Conservation (phyloP, 2,797 vertebrate species). For the Esox masquinongy region DNA sequence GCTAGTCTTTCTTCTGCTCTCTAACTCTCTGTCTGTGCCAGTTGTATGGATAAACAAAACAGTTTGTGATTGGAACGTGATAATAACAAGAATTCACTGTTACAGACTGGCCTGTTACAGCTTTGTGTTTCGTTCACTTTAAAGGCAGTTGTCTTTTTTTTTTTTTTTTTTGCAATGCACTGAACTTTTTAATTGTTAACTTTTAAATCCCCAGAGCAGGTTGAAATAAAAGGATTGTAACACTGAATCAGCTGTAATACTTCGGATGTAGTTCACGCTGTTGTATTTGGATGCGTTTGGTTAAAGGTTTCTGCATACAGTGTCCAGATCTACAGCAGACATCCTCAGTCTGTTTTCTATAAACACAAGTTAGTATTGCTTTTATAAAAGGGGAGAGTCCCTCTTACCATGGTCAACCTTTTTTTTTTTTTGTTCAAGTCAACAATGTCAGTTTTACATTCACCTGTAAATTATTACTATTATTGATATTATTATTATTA, state of each 20-base stretch:
- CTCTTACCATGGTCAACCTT: constrained; percentile 39
- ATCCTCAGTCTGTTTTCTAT: constrained; percentile 56
- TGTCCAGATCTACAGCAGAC: constrained; percentile 49
- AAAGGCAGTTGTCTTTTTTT: constrained; percentile 45
- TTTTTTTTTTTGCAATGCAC: constrained; percentile 71
- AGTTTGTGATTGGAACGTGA: constrained; percentile 36
- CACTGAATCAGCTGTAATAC: constrained; percentile 66
- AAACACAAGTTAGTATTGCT: constrained; percentile 60
- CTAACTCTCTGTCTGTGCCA: constrained; percentile 24
- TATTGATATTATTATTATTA: constrained; percentile 57
- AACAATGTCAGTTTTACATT: constrained; percentile 47
- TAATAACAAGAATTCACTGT: constrained; percentile 38
- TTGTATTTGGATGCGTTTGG: constrained; percentile 51
- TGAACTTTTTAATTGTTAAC: constrained; percentile 51
- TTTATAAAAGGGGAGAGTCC: constrained; percentile 57
- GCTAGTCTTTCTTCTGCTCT: constrained; percentile 42
- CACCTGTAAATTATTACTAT: constrained; percentile 63
- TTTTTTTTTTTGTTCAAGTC: constrained; percentile 39
- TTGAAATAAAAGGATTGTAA: constrained; percentile 56
- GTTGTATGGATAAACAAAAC: constrained; percentile 20
- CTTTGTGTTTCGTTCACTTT: constrained; percentile 39
- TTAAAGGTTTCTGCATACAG: constrained; percentile 33
- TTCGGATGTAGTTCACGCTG: constrained; percentile 75
- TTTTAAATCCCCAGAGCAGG: constrained; percentile 44
- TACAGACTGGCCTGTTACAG: constrained; percentile 35